Evolutionary conservation across 92 coral and sea anemone genomes (phyloP).

Genomic region (Paragorgia papillata): DNA sequence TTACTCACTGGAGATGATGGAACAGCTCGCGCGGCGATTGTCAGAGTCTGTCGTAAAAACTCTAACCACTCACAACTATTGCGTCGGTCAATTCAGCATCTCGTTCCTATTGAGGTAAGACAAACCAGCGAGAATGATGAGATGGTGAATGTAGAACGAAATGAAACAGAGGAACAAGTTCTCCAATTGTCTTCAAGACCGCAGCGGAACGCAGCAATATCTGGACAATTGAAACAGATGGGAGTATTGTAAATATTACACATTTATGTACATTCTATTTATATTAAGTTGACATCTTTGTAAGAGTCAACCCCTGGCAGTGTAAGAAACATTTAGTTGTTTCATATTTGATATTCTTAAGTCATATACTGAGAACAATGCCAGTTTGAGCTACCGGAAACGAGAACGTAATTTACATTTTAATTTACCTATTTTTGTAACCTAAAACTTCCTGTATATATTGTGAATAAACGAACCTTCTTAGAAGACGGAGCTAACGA

Average conservation of each 20-base stretch:
- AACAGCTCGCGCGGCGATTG: conserved; percentile 42
- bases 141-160: background rate
- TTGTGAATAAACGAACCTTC: no score
- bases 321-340: conserved; percentile 8
- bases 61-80: conserved; percentile 42
- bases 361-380: no score
- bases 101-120: conserved; percentile 47
- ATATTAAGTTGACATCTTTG: background rate
- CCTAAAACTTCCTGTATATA: no score
- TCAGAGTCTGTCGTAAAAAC: conserved; percentile 47
- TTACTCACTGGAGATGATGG: conserved; percentile 51
- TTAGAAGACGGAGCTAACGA: no score
- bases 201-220: conserved; percentile 41
- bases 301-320: conserved; percentile 43
- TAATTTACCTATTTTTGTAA: no score
- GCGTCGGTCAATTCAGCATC: conserved; percentile 48
- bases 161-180: background rate
- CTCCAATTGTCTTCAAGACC: conserved; percentile 10
- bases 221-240: conserved; percentile 36
- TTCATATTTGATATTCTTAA: no score
- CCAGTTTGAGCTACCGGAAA: no score
- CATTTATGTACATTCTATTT: background rate
- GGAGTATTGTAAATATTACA: conserved; percentile 8
- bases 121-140: background rate
- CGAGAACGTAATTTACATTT: no score